Base-by-base conservation (phyloP, 2,113 vertebrate species). In the Odobenus rosmarus region DNA sequence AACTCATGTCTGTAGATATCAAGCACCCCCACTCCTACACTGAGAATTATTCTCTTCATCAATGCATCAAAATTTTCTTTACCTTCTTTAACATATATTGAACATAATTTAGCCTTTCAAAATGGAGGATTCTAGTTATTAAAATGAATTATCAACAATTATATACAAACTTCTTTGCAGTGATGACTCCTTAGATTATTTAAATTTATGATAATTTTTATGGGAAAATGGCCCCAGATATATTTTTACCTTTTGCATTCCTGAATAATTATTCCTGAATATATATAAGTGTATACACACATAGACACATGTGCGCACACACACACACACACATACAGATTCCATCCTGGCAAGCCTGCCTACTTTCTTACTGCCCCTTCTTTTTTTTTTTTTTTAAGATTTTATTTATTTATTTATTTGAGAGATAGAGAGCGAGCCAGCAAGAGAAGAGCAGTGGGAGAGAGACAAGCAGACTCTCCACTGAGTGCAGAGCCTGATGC, bases 211-310 rank as follows among this genome's bases (percentile, higher is more conserved):
- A 92, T 86, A 85, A 74, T 90, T 90, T 91, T 69, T 51, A 42
- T 88, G 11, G 14, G 46, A 95, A 92, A 90, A 84, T 74, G 51
- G 6, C 46, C 21, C 11, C 36, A 51, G 24, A 67, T 94, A 7
- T n/a, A 67, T 61, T 82, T 92, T 93, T 88, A n/a, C n/a, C 19
- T 88, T 91, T 95, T 90, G 12, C 59, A 96, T 76, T 95, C 62
- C 42, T 80, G 49, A 90, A 90, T 90, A 55, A 91, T 49, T 88
- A 89, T 86, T 89, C 36, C 24, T 90, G 14, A 46, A 90, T 74
- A 62, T 28, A 39, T 62, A 24, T 84, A 3, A 55, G 39, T 36
- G 3, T 64, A 12, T 46, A 59, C 4, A 53, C 76, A 21, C 31
- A 33, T 18, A 18, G 6, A 49, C 42, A 46, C 21, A 19, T 5